Evolutionary conservation across 2,113 vertebrate species (phyloP).

Genomic region (Psilopsiagon aurifrons): DNA sequence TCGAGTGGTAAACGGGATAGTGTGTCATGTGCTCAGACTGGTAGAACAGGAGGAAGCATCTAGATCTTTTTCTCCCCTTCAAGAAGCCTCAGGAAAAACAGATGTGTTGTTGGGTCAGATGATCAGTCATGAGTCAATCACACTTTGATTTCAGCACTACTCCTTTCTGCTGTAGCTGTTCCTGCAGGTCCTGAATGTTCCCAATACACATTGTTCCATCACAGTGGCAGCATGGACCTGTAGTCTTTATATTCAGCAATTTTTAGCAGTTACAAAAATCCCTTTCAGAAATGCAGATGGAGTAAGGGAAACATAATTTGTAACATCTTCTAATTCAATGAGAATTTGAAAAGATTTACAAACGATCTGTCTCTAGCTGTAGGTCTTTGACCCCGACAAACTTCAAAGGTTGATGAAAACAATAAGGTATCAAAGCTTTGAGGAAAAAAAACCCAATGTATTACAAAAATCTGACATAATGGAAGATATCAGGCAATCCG

Average conservation of each 20-base stretch:
- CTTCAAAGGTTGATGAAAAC: neutral
- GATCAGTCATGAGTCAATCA: neutral
- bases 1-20: neutral
- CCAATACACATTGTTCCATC: neutral
- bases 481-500: neutral
- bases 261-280: neutral
- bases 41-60: neutral
- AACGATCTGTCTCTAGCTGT: neutral
- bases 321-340: neutral
- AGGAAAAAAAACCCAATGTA: rapidly evolving
- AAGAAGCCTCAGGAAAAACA: neutral
- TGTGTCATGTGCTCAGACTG: neutral
- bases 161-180: neutral
- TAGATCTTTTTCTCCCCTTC: neutral
- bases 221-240: neutral
- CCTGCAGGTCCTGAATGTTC: neutral
- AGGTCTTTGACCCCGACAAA: neutral
- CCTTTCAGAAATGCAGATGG: neutral
- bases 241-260: neutral
- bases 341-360: neutral
- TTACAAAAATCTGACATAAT: neutral
- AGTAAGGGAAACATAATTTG: neutral
- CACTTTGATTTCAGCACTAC: neutral
- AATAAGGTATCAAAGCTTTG: neutral
- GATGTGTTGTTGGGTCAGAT: neutral